A percentile compares a stretch with the other conserved stretches of the same genome.
These are phyloP conservation scores for Leptodactylus fuscus DNA, from an alignment of 2,113 vertebrate genomes.

Conservation along the genomic window DNA sequence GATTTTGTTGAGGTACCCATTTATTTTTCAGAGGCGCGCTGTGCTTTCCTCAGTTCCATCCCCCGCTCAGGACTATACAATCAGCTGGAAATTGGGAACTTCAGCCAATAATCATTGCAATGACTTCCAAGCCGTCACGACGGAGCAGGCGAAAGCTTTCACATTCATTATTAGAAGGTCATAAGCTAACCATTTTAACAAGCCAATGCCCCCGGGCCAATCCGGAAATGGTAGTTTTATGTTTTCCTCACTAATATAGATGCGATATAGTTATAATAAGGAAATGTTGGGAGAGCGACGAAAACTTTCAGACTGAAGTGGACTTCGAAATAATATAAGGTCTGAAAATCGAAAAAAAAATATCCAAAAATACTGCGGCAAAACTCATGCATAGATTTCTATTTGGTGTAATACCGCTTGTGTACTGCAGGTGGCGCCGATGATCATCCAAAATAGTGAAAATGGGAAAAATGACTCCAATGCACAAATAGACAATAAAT, in stretches of 20 bases:
- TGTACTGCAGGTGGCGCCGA: neutral
- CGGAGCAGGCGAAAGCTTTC: constrained; percentile 20
- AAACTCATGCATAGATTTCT: neutral
- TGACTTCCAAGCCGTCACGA: constrained; percentile 51
- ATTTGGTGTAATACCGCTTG: neutral
- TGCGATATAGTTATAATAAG: neutral
- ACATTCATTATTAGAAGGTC: constrained; percentile 54
- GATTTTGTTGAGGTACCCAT: constrained; percentile 27
- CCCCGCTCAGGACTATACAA: constrained; percentile 21
- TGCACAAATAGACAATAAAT: too few relatives aligned
- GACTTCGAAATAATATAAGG: neutral
- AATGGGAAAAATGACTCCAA: too few relatives aligned
- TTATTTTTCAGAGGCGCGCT: neutral
- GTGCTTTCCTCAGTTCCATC: constrained; percentile 10
- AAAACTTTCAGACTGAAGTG: neutral
- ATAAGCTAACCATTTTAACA: constrained; percentile 31
- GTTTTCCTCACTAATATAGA: constrained; percentile 21
- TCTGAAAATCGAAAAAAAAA: neutral
- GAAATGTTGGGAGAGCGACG: neutral
- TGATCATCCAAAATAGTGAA: neutral
- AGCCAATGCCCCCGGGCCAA: constrained; percentile 35
- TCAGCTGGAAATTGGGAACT: constrained; percentile 25
- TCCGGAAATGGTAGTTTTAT: constrained; percentile 15
- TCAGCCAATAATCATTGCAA: constrained; percentile 53
- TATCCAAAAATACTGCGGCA: too few relatives aligned